Evolutionary conservation across 2,113 vertebrate species (phyloP), one percentile per base, ranked within the genome.

Genomic region (Syngnathus scovelli): DNA sequence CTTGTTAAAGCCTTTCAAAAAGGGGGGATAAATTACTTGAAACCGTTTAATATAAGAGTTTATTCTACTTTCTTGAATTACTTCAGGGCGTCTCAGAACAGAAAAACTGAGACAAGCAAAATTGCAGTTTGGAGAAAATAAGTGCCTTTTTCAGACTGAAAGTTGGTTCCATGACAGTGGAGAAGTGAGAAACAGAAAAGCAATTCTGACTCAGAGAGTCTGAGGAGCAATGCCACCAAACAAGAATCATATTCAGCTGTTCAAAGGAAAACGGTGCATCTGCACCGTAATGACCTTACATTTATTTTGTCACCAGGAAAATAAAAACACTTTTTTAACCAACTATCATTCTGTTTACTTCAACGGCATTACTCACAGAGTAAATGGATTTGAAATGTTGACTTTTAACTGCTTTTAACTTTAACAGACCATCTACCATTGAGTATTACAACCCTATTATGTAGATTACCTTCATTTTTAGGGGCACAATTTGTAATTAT

Each of bases 11-110:
- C 68, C 60, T 51, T 66, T 52, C 71, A 61, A 80, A 74, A 61
- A 62, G 39, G 27, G 51, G 56, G 51, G 5, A 58, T 65, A 19
- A 33, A 61, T 12, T 49, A 43, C 78, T 69, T 76, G 49, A 72
- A 65, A 61, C 74, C 70, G 60, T 77, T 84, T 70, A 61, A 68
- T 69, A 70, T 72, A 56, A 65, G 41, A 64, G 60, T 43, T 58
- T 69, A 16, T 59, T 55, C 46, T 54, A 60, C 56, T 64, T 37
- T 67, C 2, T 41, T 46, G 43, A 44, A 58, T 61, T 63, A 49
- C 51, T 46, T 41, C 10, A 51, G 51, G 23, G 12, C 56, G 51
- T n/a, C 21, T 33, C 15, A 58, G n/a, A 59, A 23, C 39, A 10
- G 33, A 23, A 58, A 56, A 69, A 58, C 23, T 8, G 10, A 33